Percentiles rank a stretch among this genome's conserved stretches.
Conservation (phyloP, 2,797 vertebrate species). For the Rhinichthys osculus region DNA sequence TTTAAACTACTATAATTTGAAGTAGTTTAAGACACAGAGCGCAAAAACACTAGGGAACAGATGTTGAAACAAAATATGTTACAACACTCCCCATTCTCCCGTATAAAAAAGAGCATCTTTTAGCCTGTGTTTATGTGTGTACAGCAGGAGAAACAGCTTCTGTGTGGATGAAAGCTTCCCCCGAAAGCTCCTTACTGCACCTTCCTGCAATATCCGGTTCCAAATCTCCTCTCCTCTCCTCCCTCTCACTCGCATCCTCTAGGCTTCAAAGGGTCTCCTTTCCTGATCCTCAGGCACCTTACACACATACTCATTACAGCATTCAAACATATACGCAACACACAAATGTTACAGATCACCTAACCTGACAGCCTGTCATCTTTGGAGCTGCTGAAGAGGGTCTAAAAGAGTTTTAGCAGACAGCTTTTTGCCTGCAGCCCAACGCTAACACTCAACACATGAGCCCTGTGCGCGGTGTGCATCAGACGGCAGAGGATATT, state of each 20-base stretch:
- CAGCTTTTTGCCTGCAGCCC: conserved; percentile 28
- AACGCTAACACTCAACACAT: background rate
- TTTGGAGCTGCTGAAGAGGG: conserved; percentile 27
- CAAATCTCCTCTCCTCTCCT: conserved; percentile 54
- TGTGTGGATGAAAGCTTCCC: conserved; percentile 56
- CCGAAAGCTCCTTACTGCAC: conserved; percentile 59
- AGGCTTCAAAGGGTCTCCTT: conserved; percentile 50
- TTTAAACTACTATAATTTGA: background rate
- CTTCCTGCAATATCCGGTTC: conserved; percentile 54
- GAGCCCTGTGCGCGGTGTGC: background rate
- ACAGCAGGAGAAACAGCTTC: conserved; percentile 14
- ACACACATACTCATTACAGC: conserved; percentile 56
- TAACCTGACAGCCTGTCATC: conserved; percentile 59
- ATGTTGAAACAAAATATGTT: background rate
- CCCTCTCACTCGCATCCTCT: conserved; percentile 38
- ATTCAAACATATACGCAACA: conserved; percentile 42
- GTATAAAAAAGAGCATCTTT: background rate
- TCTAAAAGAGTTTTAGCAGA: conserved; percentile 40
- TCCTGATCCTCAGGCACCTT: conserved; percentile 57
- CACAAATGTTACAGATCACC: conserved; percentile 55
- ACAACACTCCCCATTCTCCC: background rate
- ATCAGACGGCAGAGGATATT: conserved; percentile 28
- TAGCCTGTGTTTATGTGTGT: conserved; percentile 9
- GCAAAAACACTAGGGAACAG: background rate
- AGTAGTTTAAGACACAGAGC: background rate